Evolutionary conservation across 2,113 vertebrate genomes (phyloP).

Genomic region (Hydropotes inermis): DNA sequence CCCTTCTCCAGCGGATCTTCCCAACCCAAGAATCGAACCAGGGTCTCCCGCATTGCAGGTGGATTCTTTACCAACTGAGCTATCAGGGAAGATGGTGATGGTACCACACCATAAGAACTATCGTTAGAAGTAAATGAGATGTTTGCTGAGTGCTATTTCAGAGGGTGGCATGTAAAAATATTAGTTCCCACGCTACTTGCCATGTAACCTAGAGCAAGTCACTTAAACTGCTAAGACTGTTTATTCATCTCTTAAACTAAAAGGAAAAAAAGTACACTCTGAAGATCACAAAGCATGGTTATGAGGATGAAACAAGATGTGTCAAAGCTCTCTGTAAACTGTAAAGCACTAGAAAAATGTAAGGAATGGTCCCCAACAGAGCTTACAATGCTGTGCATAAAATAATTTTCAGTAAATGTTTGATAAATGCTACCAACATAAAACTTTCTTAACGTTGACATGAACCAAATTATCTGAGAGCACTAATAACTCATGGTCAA

Average conservation of each 20-base stretch:
- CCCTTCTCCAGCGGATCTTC: background rate
- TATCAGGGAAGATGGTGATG: background rate
- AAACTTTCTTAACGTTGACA: background rate
- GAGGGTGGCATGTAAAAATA: background rate
- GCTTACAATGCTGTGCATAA: background rate
- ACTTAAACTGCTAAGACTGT: background rate
- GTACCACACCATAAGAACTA: background rate
- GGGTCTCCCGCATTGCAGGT: background rate
- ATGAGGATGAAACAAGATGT: background rate
- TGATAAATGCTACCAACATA: background rate
- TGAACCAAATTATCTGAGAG: background rate
- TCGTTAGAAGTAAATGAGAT: background rate
- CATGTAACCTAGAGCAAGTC: background rate
- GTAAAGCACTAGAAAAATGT: background rate
- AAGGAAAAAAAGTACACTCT: background rate
- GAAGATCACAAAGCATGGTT: background rate
- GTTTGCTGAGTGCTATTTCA: background rate
- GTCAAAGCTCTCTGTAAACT: background rate
- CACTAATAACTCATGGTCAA: background rate
- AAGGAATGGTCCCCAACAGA: background rate
- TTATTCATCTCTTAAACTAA: background rate
- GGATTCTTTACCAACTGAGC: background rate
- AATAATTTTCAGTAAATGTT: background rate
- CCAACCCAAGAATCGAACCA: background rate
- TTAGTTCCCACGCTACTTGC: background rate